These are phyloP conservation scores for Rhombomys opimus DNA, from an alignment of 2,113 vertebrate species.

Conservation along the genomic window DNA sequence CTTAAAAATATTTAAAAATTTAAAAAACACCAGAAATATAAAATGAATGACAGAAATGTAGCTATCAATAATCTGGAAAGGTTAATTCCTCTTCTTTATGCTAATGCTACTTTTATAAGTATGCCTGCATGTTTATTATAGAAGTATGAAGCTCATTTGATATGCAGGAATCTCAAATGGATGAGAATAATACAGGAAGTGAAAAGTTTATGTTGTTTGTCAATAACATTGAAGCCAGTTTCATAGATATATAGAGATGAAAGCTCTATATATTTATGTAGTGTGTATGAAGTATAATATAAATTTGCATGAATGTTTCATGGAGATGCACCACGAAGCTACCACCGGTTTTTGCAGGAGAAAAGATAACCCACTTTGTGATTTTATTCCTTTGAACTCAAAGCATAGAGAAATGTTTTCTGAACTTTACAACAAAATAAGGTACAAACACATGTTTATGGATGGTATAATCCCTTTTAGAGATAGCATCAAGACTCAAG, in stretches of 20 bases:
- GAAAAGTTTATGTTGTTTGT: not conserved
- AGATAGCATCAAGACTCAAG: conserved; percentile 34
- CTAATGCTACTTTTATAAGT: conserved; percentile 32
- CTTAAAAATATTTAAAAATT: not conserved
- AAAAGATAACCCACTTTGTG: not conserved
- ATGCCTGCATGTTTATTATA: conserved; percentile 44
- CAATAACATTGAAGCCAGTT: not conserved
- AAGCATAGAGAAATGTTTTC: conserved; percentile 45
- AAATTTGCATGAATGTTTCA: conserved; percentile 1
- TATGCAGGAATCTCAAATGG: not conserved
- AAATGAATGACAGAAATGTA: conserved; percentile 58
- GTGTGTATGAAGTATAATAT: not conserved
- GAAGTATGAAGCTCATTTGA: conserved; percentile 9
- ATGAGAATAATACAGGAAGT: not conserved
- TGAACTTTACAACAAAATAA: conserved; percentile 37
- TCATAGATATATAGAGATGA: not conserved
- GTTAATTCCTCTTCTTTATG: conserved; percentile 61
- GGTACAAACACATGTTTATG: conserved; percentile 55
- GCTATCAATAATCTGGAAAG: conserved; percentile 43
- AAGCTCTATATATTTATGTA: not conserved
- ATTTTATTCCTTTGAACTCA: conserved; percentile 46
- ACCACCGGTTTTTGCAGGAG: not conserved
- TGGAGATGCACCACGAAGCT: not conserved
- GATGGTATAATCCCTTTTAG: not conserved
- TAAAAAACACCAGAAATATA: conserved; percentile 62